phyloP scores from a whole-genome alignment of 1,140 invertebrate species.

The Druon quercuslanigerum region DNA sequence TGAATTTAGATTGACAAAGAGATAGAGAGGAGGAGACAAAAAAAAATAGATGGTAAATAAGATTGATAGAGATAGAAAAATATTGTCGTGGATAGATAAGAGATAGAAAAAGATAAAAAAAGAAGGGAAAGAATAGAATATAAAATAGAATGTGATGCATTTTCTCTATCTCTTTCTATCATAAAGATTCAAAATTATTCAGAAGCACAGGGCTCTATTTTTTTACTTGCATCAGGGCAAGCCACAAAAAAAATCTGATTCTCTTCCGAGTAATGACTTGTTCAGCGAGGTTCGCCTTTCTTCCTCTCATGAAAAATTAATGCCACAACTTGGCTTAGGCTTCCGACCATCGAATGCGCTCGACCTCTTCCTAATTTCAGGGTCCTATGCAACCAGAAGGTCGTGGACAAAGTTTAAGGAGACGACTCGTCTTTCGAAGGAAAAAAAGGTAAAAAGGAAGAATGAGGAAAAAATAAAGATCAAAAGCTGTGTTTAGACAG shows the following conservation, averaged over 20 bases:
- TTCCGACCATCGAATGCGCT: not conserved
- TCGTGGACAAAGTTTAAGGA: not conserved
- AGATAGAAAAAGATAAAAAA: no score
- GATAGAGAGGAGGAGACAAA: no score
- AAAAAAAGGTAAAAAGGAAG: not conserved
- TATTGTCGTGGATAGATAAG: no score
- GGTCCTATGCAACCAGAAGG: not conserved
- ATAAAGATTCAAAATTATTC: no score
- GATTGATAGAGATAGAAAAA: no score
- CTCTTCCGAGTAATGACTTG: not conserved
- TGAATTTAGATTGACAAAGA: no score
- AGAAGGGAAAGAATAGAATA: no score
- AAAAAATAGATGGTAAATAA: no score
- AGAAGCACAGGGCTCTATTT: no score
- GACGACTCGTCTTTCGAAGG: not conserved
- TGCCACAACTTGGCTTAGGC: not conserved
- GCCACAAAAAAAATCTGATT: constrained; percentile 11
- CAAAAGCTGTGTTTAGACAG: constrained; percentile 26
- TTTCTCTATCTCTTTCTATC: no score
- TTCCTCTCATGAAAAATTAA: constrained; percentile 23
- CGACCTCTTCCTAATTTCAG: not conserved
- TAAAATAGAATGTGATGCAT: no score
- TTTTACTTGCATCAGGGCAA: no score
- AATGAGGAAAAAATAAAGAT: constrained; percentile 7
- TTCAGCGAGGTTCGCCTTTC: not conserved